phyloP scores from a whole-genome alignment of 2,113 vertebrate species.

The Heterocephalus glaber region DNA sequence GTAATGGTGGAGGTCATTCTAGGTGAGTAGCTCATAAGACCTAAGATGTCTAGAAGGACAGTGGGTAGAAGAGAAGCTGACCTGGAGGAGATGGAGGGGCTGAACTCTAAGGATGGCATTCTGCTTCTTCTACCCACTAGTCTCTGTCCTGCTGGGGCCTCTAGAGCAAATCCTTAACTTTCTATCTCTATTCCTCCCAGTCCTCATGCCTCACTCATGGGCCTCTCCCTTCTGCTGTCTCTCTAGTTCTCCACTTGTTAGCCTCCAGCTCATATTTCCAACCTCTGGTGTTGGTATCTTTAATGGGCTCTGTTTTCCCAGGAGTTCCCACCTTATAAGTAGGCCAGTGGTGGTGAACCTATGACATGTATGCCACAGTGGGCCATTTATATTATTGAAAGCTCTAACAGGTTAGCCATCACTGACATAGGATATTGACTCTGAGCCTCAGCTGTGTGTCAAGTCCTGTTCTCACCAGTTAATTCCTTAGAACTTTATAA shows the following conservation, averaged over 20 bases:
- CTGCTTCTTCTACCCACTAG: too few relatives aligned
- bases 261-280: background rate
- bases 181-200: background rate
- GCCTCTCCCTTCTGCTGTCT: background rate
- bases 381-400: background rate
- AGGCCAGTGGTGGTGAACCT: background rate
- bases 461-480: background rate
- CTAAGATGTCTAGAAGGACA: background rate
- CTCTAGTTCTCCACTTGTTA: background rate
- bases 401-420: background rate
- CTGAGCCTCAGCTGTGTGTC: background rate
- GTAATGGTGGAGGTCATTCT: background rate
- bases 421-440: background rate
- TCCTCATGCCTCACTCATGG: background rate
- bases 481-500: background rate
- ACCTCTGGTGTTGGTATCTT: background rate
- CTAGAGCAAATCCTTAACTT: background rate
- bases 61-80: background rate
- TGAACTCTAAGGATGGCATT: background rate
- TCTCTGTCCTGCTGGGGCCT: background rate
- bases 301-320: background rate
- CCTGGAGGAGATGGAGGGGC: background rate
- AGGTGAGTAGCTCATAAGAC: background rate
- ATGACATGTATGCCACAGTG: background rate
- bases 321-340: background rate